Base-by-base conservation (phyloP, 2,888 invertebrate genomes). In the Limnephilus lunatus region DNA sequence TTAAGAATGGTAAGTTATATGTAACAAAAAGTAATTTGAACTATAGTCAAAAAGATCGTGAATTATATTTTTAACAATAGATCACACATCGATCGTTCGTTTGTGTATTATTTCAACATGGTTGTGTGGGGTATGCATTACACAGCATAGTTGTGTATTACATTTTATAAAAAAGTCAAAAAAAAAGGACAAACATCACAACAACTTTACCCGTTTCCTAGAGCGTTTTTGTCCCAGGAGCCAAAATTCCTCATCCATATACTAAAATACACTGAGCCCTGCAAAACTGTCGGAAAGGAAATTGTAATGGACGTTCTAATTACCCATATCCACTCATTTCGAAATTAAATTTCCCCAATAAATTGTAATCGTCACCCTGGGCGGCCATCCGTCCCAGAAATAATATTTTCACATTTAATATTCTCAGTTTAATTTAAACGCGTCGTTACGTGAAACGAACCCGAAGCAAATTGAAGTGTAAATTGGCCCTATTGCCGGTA, bases 401-500 rank as follows among this genome's bases (percentile, higher is more conserved):
- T 91, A 90, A 81, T 53, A 92, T 91, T 83, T 89, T 82, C 44
- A 68, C 82, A 90, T 90, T 82, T 32, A 89, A 92, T 92, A 91
- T 91, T 81, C 87, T 81, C 53, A 68, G 44, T 90, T 85, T 91
- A 92, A 92, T 92, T 92, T 91, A 86, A 90, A 90, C 32, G 92
- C 80, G 90, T 86, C 89, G 85, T 92, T 92, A 92, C 82, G 85
- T 92, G 92, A 91, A 92, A 91, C 91, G 92, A 92, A 91, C 91
- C 92, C 83, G 89, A 91, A 90, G 90, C 80, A 91, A 90, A 92
- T 92, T 92, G 92, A 91, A 92, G 92, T 93, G 93, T 90, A 93
- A 93, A 93, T 93, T 93, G 93, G 90, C 93, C 90, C 32, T 93
- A 93, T 93, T 85, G 91, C 88, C 39, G n/a, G 87, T 90, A 89